Percentiles rank a stretch among this genome's conserved stretches.
phyloP scores from a whole-genome alignment of 64 coral and sea anemone species.

The Pocillopora verrucosa region DNA sequence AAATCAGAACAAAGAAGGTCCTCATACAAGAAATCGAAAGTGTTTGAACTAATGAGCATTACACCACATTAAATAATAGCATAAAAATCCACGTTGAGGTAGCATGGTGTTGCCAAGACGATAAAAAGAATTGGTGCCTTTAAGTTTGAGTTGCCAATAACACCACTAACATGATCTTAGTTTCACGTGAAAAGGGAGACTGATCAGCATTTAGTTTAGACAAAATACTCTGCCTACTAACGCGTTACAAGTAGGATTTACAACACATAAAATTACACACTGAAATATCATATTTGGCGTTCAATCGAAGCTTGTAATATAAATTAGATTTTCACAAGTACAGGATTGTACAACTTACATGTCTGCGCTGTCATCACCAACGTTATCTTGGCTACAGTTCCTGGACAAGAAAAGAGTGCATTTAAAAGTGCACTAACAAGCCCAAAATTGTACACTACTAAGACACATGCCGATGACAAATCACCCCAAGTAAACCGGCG shows the following conservation, averaged over 20 bases:
- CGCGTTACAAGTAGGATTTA: neutral
- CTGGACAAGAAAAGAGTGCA: conserved; percentile 3
- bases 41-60: neutral
- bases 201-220: neutral
- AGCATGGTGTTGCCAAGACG: neutral
- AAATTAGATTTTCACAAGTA: neutral
- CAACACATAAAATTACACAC: neutral
- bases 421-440: neutral
- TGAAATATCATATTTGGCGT: neutral
- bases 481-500: neutral
- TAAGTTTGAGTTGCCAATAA: neutral
- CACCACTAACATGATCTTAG: neutral
- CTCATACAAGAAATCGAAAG: neutral
- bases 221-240: neutral
- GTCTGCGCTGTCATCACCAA: conserved; percentile 12
- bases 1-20: no score
- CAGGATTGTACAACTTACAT: conserved; percentile 13
- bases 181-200: neutral
- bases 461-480: neutral
- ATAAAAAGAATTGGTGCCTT: neutral
- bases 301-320: neutral
- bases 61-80: neutral
- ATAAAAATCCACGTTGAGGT: no score
- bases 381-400: conserved; percentile 19
- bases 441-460: neutral